These are phyloP conservation scores for Campylomormyrus numenius DNA, from an alignment of 2,113 vertebrate genomes.

Conservation along the genomic window DNA sequence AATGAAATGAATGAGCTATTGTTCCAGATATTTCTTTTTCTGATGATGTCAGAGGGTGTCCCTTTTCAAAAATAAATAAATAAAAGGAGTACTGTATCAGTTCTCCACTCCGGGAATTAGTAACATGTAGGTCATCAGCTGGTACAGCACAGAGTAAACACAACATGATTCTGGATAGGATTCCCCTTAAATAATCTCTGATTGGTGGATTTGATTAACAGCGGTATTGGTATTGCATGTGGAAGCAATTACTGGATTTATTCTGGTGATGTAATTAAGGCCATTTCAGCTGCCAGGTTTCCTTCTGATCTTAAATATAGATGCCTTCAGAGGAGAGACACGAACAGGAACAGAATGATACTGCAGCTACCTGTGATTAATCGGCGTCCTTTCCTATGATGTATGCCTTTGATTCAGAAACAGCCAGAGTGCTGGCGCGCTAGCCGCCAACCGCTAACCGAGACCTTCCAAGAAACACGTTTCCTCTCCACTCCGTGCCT, in stretches of 20 bases:
- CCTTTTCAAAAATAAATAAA: neutral
- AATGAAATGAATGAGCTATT: neutral
- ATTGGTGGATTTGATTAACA: conserved; percentile 3
- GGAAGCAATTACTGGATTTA: neutral
- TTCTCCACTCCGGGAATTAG: neutral
- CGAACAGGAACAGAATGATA: conserved; percentile 32
- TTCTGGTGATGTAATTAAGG: conserved; percentile 12
- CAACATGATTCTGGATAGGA: neutral
- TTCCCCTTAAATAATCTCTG: neutral
- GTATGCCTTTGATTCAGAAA: conserved; percentile 55
- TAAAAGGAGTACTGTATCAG: neutral
- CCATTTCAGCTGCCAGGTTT: neutral
- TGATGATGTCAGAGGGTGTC: neutral
- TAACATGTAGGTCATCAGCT: neutral
- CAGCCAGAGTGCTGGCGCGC: conserved; percentile 40
- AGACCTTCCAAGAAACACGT: conserved; percentile 50
- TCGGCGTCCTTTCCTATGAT: conserved; percentile 54
- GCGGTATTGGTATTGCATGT: neutral
- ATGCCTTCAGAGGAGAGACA: neutral
- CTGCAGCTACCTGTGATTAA: conserved; percentile 51
- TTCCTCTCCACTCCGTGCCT: conserved; percentile 48
- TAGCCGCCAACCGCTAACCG: conserved; percentile 21
- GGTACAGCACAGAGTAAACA: neutral
- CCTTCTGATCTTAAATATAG: conserved; percentile 4
- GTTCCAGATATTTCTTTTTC: neutral